Base-by-base conservation (phyloP, 2,113 vertebrate species). In the Oplegnathus fasciatus region DNA sequence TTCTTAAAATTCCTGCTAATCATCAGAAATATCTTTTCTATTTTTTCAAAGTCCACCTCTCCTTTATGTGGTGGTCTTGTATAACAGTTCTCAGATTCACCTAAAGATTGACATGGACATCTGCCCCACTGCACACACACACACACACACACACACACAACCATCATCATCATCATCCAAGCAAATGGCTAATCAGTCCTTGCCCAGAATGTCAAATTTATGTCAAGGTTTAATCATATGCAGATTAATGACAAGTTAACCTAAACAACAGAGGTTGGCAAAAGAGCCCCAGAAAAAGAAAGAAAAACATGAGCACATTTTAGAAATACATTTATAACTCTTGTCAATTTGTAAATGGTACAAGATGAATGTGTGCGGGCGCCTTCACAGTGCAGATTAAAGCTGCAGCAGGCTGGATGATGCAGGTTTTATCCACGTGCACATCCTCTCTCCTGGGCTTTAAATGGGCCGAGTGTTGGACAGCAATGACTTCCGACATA, bases 401-500 rank as follows among this genome's bases (percentile, higher is more conserved):
- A 72, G 54, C 65, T 74, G 84, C 46, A 85, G 83, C 40, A 26
- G 70, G n/a, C 73, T 46, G 50, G 40, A 61, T 34, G 20, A 66
- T 55, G 75, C 44, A 66, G 62, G 60, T 78, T 57, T 30, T 6
- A 18, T 70, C 85, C 75, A 75, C 54, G 83, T 82, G 84, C 90
- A 76, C 80, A 18, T 90, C 52, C n/a, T 26, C 78, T 89, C 84
- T 82, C 69, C 74, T 30, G 87, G 91, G 52, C 9, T 94, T 89
- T 71, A 74, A 80, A 18, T 9, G 14, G 64, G 52, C 77, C 68
- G 2, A 90, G 87, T 24, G 86, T 88, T 78, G 88, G 93, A 94
- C 1, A 76, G 88, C 82, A 89, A 91, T 82, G 89, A 87, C 92
- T 95, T 96, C 95, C 94, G 94, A 91, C 94, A 92, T 94, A 93